These are phyloP conservation scores for Agrochola circellaris DNA, from an alignment of 2,888 invertebrate species.

Conservation along the genomic window DNA sequence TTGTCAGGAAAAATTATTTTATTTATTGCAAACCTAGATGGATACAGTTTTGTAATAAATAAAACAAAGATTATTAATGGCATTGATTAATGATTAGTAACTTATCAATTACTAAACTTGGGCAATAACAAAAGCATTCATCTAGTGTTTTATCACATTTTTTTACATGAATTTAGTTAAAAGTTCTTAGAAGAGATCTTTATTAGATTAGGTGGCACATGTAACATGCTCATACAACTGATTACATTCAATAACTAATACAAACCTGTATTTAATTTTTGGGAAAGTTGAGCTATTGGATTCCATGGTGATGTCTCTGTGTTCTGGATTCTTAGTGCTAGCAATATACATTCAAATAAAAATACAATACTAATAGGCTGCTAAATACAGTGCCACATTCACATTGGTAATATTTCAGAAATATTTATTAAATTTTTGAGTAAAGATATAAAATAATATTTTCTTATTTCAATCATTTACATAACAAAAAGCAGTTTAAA, in stretches of 20 bases:
- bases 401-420: background rate
- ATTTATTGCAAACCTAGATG: background rate
- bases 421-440: background rate
- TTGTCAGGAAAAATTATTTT: background rate
- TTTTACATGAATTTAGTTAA: background rate
- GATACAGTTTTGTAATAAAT: background rate
- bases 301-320: constrained; percentile 79
- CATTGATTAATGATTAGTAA: background rate
- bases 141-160: background rate
- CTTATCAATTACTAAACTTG: constrained; percentile 14
- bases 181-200: background rate
- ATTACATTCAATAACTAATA: constrained; percentile 70
- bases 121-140: background rate
- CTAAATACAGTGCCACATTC: constrained; percentile 21
- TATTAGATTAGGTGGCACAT: background rate
- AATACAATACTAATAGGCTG: constrained; percentile 48
- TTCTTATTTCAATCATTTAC: background rate
- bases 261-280: constrained; percentile 82
- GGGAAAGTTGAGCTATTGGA: constrained; percentile 81
- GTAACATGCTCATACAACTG: constrained; percentile 37
- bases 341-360: constrained; percentile 64
- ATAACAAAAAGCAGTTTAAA: background rate
- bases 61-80: background rate
- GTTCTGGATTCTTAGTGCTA: constrained; percentile 80
- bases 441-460: background rate